Conservation (phyloP, 2,888 invertebrate species). For the Campoplex capitator region DNA sequence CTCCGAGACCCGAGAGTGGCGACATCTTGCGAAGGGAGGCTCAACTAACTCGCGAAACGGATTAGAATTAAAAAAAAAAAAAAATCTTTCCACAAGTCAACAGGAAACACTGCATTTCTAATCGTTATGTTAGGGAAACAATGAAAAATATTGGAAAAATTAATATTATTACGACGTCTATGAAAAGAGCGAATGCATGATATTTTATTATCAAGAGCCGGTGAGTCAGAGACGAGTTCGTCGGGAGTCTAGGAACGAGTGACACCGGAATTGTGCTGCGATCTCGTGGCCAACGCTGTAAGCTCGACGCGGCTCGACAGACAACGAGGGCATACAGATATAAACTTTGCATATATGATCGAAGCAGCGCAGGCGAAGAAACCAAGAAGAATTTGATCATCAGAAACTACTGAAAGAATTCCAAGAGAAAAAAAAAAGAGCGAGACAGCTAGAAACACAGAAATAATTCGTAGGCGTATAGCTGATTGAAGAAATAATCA, state of each 20-base stretch:
- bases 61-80: neutral
- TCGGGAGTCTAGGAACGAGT: neutral
- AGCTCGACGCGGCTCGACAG: neutral
- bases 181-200: no score
- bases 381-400: neutral
- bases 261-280: neutral
- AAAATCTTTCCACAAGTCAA: neutral
- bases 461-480: neutral
- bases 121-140: neutral
- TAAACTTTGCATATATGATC: neutral
- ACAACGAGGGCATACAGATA: conserved; percentile 11
- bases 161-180: neutral
- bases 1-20: neutral
- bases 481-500: neutral
- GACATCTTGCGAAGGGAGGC: neutral
- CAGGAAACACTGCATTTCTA: neutral
- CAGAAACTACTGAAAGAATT: conserved; percentile 8
- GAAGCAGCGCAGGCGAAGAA: neutral
- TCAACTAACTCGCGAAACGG: neutral
- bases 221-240: neutral
- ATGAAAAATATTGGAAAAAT: neutral
- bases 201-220: neutral
- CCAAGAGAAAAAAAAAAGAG: neutral
- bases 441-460: neutral
- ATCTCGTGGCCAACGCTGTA: neutral